Evolutionary conservation across 2,888 invertebrate genomes (phyloP), one percentile per base, ranked within the genome.

Genomic region (Heliothis peltigera): DNA sequence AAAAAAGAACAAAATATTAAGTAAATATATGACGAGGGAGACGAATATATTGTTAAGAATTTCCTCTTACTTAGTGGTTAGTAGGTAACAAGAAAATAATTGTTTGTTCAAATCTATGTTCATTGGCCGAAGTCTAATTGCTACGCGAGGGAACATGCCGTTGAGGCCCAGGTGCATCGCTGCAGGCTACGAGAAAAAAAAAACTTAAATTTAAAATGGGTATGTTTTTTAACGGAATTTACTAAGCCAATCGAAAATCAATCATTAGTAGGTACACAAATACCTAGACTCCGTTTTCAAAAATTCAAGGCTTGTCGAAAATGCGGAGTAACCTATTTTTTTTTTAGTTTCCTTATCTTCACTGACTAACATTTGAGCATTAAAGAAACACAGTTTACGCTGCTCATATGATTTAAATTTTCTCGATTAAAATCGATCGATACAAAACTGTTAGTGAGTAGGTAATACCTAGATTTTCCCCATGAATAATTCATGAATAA

Each of bases 91-190:
- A 54, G 60, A 48, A 35, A 63, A 53, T 52, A 64, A 68, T 59
- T 61, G 70, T 55, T 67, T 64, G 59, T 55, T 52, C 48, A 64
- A 70, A 78, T 65, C 60, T 67, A 65, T 70, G 60, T 59, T 61
- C 62, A 60, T 75, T 66, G 61, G 54, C 25, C 12, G 56, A 55
- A 49, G 32, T 47, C 51, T 77, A 75, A 77, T 78, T 78, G 53
- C 52, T 25, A 28, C 43, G 60, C 48, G 47, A 43, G 43, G 43
- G 52, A 64, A 64, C 61, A 39, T 74, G 63, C 51, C 51, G 58
- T 52, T 60, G 21, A 51, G 12, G 53, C 46, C 64, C 77, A 73
- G 76, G 70, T 78, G 73, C 43, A 54, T 17, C 2, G 25, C 19
- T 51, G 48, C 35, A 63, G 46, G 62, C 42, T 57, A 15, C 3